Base-by-base conservation (phyloP, 2,797 vertebrate genomes). In the Pteronotus mesoamericanus region DNA sequence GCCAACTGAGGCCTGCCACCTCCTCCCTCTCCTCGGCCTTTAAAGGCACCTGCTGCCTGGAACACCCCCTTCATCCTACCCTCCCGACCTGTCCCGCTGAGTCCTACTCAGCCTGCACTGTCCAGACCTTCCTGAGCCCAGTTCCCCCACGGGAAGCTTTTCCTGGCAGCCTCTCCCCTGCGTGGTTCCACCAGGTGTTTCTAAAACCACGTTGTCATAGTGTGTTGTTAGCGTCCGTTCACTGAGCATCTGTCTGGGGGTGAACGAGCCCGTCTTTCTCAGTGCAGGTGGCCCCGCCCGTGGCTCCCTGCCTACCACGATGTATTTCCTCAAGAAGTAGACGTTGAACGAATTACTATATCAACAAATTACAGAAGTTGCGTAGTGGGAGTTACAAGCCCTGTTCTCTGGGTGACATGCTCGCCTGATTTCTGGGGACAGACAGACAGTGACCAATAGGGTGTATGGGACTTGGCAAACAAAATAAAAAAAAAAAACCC, bases 301-400 rank as follows among this genome's bases (percentile, higher is more conserved):
- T 0, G 9, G 6, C 55, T 78, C 34, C 71, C 32, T 92, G 82
- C 34, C 5, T 48, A 8, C 8, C 24, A 21, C 8, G 57, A 3
- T 29, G 32, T 59, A 55, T 19, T 94, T 82, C 88, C 44, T 85
- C 24, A 55, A 24, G 55, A 80, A 78, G 9, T 51, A 64, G 44
- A 37, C 92, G 39, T 48, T 86, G n/a, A 92, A 4, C 88, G 72
- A 69, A 51, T 92, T 46, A 51, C 21, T 48, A 72, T 82, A 78
- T 55, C 37, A 61, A 11, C 11, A 7, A 9, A 29, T 61, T 61
- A 79, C 15, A 46, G 39, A 87, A 84, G n/a, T 71, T 71, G 51
- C 19, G 24, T 59, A 39, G 55, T n/a, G 3, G 61, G 11, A 32
- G 5, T 66, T 64, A 3, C 24, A 69, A 86, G 34, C 24, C 68